Percentiles rank a stretch among this genome's conserved stretches.
phyloP scores from a whole-genome alignment of 2,888 invertebrate genomes.

The Quadriops clusia region DNA sequence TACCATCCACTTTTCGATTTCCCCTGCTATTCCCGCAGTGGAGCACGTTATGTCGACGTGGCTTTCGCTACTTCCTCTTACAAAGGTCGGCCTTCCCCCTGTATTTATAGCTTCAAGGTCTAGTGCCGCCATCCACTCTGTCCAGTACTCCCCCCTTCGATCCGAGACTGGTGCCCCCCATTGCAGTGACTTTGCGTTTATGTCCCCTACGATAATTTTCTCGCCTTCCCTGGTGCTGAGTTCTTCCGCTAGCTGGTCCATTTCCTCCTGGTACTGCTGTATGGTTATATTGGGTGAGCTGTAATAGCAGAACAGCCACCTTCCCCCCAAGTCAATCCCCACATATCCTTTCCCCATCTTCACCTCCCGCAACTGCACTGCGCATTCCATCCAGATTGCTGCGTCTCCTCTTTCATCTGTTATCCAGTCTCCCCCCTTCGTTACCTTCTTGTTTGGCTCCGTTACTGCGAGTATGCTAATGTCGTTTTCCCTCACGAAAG shows the following conservation, averaged over 20 bases:
- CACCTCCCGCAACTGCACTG: constrained; percentile 1
- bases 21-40: neutral
- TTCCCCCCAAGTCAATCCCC: constrained; percentile 1
- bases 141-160: constrained; percentile 15
- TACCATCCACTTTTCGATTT: constrained; percentile 7
- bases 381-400: constrained; percentile 2
- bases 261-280: constrained; percentile 1
- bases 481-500: neutral
- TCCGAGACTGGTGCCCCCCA: constrained; percentile 20
- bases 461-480: constrained; percentile 4
- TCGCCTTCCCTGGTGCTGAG: neutral
- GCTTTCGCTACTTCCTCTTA: constrained; percentile 8
- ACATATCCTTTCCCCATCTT: constrained; percentile 1
- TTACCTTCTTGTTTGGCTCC: constrained; percentile 8
- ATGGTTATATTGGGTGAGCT: constrained; percentile 4
- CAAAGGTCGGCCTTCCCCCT: constrained; percentile 15
- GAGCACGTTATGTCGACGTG: constrained; percentile 11
- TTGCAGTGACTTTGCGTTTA: constrained; percentile 9
- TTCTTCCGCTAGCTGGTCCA: constrained; percentile 1
- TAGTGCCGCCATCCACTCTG: constrained; percentile 17
- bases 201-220: neutral
- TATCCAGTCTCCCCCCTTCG: constrained; percentile 1
- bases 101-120: constrained; percentile 9
- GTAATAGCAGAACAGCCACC: constrained; percentile 3
- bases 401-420: constrained; percentile 4